Evolutionary conservation across 2,888 invertebrate genomes (phyloP).

Genomic region (Campaea margaritaria): DNA sequence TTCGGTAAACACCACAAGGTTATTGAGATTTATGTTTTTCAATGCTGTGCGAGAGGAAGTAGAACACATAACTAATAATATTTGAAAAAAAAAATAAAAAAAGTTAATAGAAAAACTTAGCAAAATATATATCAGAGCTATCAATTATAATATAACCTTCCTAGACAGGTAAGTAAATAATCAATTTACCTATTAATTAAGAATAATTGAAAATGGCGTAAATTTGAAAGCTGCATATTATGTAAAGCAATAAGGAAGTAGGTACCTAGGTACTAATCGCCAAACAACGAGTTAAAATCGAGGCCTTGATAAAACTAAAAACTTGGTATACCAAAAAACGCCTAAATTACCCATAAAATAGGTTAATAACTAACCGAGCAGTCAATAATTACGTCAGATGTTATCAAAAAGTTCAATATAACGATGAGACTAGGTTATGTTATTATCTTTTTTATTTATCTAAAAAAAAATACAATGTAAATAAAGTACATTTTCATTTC

Average conservation of each 20-base stretch:
- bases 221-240: neutral
- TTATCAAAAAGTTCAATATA: slow-evolving; percentile 1
- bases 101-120: too few species aligned
- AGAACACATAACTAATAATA: neutral
- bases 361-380: neutral
- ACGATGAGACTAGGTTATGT: neutral
- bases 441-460: too few species aligned
- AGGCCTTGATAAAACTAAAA: too few species aligned
- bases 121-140: too few species aligned
- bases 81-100: too few species aligned
- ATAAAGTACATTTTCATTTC: neutral
- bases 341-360: neutral
- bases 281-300: too few species aligned
- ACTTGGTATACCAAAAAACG: too few species aligned
- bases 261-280: too few species aligned
- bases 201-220: neutral
- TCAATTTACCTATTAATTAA: too few species aligned
- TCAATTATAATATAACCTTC: too few species aligned
- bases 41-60: neutral
- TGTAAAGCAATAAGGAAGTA: too few species aligned
- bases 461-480: neutral
- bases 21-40: neutral
- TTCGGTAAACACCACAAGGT: slow-evolving; percentile 20
- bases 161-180: too few species aligned
- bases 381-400: neutral